phyloP scores from a whole-genome alignment of 2,113 vertebrate genomes.

The Callorhinus ursinus region DNA sequence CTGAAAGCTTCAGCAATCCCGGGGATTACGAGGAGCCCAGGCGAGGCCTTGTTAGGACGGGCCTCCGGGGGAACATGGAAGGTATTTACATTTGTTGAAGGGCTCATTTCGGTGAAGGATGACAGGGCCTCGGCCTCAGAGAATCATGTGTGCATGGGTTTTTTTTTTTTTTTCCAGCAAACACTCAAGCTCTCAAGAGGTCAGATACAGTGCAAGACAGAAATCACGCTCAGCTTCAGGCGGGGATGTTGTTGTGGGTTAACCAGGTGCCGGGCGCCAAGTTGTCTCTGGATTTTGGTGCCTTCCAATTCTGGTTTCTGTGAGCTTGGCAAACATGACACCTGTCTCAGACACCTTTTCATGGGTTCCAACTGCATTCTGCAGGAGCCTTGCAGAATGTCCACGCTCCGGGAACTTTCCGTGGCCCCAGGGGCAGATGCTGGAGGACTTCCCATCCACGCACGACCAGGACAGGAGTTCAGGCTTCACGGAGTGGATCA shows the following conservation, averaged over 20 bases:
- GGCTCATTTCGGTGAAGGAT: conserved; percentile 68
- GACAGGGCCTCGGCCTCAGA: conserved; percentile 51
- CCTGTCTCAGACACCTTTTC: too few species aligned
- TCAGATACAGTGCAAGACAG: conserved; percentile 41
- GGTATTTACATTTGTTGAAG: conserved; percentile 84
- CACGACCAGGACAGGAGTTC: too few species aligned
- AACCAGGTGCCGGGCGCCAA: neutral
- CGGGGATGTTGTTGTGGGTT: rapidly evolving
- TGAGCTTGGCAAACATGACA: neutral
- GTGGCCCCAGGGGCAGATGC: rapidly evolving
- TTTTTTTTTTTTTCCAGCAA: neutral
- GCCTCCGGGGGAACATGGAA: conserved; percentile 70
- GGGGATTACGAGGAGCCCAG: conserved; percentile 79
- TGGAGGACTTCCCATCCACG: rapidly evolving
- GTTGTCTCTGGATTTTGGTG: neutral
- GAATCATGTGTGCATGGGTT: neutral
- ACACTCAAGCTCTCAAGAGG: conserved; percentile 50
- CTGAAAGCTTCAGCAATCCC: conserved; percentile 85
- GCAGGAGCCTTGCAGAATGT: rapidly evolving
- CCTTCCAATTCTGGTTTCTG: neutral
- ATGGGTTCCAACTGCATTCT: rapidly evolving
- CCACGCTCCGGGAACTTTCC: rapidly evolving
- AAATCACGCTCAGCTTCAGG: rapidly evolving
- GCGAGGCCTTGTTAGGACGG: conserved; percentile 73
- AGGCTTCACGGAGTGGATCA: rapidly evolving